These are phyloP conservation scores for Bergia puertoricense DNA, from an alignment of 92 coral and sea anemone species.

Conservation along the genomic window DNA sequence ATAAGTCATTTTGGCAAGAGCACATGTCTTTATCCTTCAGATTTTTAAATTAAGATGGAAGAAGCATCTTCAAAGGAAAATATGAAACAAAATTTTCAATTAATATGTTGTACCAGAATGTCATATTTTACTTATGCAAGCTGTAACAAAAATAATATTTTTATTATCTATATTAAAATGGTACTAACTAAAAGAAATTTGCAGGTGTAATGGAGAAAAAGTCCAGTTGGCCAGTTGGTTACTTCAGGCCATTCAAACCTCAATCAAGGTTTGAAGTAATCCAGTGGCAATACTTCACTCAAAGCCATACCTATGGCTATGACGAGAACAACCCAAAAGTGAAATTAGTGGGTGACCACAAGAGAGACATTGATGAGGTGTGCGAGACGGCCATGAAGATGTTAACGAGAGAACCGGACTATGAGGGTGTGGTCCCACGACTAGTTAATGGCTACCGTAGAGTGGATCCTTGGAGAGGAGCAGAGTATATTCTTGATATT, in stretches of 20 bases:
- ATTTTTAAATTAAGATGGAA: too few relatives aligned
- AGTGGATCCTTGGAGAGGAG: conserved; percentile 90
- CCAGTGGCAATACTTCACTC: conserved; percentile 95
- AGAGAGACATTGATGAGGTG: conserved; percentile 84
- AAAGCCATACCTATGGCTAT: conserved; percentile 80
- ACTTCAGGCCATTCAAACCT: conserved; percentile 87
- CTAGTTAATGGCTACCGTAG: conserved; percentile 92
- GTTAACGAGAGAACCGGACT: conserved; percentile 81
- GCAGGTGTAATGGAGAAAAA: conserved; percentile 90
- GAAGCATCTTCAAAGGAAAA: too few relatives aligned
- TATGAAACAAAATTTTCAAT: too few relatives aligned
- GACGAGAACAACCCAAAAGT: conserved; percentile 84
- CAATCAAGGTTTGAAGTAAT: conserved; percentile 93
- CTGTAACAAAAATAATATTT: too few relatives aligned
- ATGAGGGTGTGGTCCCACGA: conserved; percentile 53
- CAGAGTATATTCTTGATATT: conserved; percentile 94
- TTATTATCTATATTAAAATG: background rate
- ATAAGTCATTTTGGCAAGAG: too few relatives aligned
- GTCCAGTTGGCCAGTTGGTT: conserved; percentile 96
- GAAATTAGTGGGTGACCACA: conserved; percentile 72
- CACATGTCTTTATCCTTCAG: too few relatives aligned
- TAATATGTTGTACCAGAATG: too few relatives aligned
- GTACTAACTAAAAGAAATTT: background rate
- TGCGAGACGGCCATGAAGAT: conserved; percentile 83
- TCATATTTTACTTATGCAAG: too few relatives aligned